Evolutionary conservation across 2,113 vertebrate genomes (phyloP).

Genomic region (Leucopsar rothschildi): DNA sequence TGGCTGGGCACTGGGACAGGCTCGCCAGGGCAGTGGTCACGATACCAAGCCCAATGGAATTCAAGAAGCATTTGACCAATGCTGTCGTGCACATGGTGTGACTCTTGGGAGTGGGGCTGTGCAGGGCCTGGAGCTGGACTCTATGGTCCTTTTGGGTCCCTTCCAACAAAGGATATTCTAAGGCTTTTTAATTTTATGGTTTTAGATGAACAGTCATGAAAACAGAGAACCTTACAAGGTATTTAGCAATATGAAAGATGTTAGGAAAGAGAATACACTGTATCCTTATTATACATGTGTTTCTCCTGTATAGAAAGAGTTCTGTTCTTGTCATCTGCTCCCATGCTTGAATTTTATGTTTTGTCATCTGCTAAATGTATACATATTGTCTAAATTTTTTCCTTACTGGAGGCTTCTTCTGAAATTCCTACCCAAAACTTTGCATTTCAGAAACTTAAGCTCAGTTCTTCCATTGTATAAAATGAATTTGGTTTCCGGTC

Average conservation of each 20-base stretch:
- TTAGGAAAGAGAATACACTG: neutral
- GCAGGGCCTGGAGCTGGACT: neutral
- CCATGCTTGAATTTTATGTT: neutral
- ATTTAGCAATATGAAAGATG: neutral
- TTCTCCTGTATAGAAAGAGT: neutral
- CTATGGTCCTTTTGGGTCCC: neutral
- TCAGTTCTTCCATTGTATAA: neutral
- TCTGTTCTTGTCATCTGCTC: neutral
- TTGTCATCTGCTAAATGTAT: neutral
- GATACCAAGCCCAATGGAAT: neutral
- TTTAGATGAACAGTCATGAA: neutral
- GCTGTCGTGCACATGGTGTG: neutral
- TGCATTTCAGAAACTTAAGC: neutral
- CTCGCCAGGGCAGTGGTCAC: neutral
- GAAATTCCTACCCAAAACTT: neutral
- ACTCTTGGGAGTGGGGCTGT: neutral
- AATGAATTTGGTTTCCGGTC: neutral
- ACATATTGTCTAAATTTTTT: neutral
- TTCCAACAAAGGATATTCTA: neutral
- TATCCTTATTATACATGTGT: neutral
- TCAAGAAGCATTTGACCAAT: neutral
- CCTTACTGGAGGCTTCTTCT: neutral
- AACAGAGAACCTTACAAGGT: neutral
- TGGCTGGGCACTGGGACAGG: neutral
- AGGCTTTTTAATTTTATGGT: neutral